phyloP scores from a whole-genome alignment of 2,797 vertebrate species.

The Ptychadena robeensis region DNA sequence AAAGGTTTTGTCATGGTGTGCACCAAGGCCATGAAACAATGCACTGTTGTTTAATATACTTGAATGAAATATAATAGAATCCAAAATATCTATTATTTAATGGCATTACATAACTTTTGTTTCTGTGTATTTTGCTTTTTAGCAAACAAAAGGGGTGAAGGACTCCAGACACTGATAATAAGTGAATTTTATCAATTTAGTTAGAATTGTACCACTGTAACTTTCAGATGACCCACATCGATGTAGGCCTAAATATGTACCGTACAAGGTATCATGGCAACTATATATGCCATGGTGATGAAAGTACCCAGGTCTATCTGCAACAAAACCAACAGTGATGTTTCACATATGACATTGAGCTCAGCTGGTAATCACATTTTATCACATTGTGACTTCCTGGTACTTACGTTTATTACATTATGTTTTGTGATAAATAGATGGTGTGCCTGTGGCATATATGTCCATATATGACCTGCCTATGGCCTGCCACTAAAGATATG shows the following conservation, averaged over 20 bases:
- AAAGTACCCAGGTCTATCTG: background rate
- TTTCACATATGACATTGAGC: background rate
- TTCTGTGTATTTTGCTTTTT: background rate
- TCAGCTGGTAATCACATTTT: background rate
- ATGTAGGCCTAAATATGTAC: background rate
- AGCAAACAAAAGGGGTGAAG: background rate
- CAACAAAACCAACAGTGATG: background rate
- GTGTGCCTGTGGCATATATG: background rate
- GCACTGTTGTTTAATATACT: background rate
- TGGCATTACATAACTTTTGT: background rate
- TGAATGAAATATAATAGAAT: too few relatives aligned
- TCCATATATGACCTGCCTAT: too few relatives aligned
- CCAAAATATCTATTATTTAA: too few relatives aligned
- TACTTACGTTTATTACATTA: background rate
- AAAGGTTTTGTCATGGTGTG: too few relatives aligned
- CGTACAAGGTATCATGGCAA: background rate
- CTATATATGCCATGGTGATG: background rate
- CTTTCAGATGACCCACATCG: background rate
- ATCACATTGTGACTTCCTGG: background rate
- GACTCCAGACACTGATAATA: background rate
- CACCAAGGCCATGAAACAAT: too few relatives aligned
- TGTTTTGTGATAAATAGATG: background rate
- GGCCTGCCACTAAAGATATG: too few relatives aligned
- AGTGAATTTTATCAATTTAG: background rate
- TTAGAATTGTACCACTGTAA: background rate